Evolutionary conservation across 2,113 vertebrate species (phyloP).

Genomic region (Candoia aspera): DNA sequence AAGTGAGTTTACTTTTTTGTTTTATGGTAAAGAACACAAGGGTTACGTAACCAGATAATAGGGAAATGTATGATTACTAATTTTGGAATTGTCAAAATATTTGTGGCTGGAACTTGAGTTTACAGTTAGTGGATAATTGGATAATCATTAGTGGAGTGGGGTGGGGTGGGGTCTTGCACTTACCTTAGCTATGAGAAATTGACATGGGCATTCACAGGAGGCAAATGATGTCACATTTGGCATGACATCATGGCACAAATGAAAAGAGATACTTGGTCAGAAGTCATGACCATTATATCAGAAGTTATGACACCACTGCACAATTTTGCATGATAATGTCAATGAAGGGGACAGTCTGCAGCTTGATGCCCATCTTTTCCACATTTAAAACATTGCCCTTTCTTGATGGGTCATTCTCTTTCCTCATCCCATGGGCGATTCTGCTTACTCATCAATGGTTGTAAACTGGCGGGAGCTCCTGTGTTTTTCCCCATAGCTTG

Average conservation of each 20-base stretch:
- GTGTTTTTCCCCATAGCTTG: too few relatives aligned
- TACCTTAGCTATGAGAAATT: not conserved
- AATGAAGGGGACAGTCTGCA: too few relatives aligned
- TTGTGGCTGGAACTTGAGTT: constrained; percentile 23
- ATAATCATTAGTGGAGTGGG: too few relatives aligned
- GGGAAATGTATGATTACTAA: not conserved
- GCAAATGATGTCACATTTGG: not conserved
- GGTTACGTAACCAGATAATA: not conserved
- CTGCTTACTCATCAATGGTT: too few relatives aligned
- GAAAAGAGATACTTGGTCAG: not conserved
- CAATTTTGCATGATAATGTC: not conserved
- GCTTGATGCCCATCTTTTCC: too few relatives aligned
- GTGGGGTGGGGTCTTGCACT: not conserved
- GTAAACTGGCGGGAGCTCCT: too few relatives aligned
- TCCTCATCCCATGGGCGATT: too few relatives aligned
- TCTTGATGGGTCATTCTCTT: too few relatives aligned
- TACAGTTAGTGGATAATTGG: constrained; percentile 33
- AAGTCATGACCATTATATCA: too few relatives aligned
- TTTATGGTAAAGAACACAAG: not conserved
- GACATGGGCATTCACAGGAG: not conserved
- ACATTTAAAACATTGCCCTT: too few relatives aligned
- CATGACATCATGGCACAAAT: not conserved
- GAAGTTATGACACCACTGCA: not conserved
- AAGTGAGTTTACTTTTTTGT: not conserved
- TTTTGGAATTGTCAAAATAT: not conserved